phyloP scores from a whole-genome alignment of 2,888 invertebrate genomes.

The Rhagonycha lutea region DNA sequence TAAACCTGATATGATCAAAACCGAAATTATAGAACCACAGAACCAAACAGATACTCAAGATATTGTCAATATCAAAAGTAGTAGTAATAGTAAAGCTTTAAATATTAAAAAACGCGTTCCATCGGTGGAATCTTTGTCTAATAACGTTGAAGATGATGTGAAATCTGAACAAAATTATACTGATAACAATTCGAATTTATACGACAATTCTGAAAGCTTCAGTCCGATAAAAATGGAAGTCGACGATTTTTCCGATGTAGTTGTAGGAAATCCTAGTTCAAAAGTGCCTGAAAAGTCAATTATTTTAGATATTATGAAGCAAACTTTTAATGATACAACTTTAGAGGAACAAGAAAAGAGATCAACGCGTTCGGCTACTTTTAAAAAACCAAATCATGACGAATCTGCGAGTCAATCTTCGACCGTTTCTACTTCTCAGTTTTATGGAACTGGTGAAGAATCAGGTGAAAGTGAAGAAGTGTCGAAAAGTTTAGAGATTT shows the following conservation, averaged over 20 bases:
- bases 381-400: constrained; percentile 5
- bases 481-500: background rate
- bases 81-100: constrained; percentile 20
- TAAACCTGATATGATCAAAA: constrained; percentile 24
- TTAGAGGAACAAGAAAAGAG: constrained; percentile 34
- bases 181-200: constrained; percentile 51
- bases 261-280: constrained; percentile 39
- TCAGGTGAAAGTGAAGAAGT: constrained; percentile 11
- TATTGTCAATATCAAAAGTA: constrained; percentile 28
- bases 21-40: constrained; percentile 21
- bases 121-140: constrained; percentile 20
- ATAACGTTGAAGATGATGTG: constrained; percentile 9
- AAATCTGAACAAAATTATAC: constrained; percentile 20
- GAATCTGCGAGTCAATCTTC: background rate
- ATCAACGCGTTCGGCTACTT: constrained; percentile 35
- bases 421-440: constrained; percentile 8
- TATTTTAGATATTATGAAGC: constrained; percentile 64
- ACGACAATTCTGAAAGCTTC: constrained; percentile 10
- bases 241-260: constrained; percentile 23
- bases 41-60: constrained; percentile 20
- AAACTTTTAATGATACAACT: constrained; percentile 56
- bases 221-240: constrained; percentile 7
- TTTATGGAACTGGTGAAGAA: constrained; percentile 27
- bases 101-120: constrained; percentile 30
- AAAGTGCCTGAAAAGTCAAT: constrained; percentile 62